Base-by-base conservation (phyloP, 1,140 invertebrate genomes). In the Archegozetes longisetosus region DNA sequence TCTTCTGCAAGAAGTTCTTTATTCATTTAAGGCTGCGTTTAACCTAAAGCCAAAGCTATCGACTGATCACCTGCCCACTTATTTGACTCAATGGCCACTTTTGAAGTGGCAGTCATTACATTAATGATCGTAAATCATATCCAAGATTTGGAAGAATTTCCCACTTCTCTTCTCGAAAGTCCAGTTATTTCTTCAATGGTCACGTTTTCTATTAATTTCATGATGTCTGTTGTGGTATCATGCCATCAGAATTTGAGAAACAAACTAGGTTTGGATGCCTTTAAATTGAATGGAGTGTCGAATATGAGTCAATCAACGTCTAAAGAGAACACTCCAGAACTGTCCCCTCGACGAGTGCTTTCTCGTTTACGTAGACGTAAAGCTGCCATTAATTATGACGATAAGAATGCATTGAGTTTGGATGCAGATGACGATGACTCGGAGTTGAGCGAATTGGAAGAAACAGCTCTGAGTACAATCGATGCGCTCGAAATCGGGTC, bases 401-500 rank as follows among this genome's bases (percentile, higher is more conserved):
- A 60, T 25, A 48, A 29, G 23, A 51, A 60, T 22, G 24, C 22
- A 46, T 20, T 24, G 40, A 23, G 28, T 20, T 14, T 53, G 2
- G 46, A 55, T 55, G 28, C 40, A 12, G 32, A 26, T 48, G 58
- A 60, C 23, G 58, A 60, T 27, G 58, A 60, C 48, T 50, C 47
- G 17, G 57, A 58, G n/a, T 22, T 58, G 27, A 58, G 49, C 32
- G 57, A 58, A 32, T n/a, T 51, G 13, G 57, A 58, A 22, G 57
- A 58, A 29, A 58, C 57, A 12, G 57, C 57, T 51, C 32, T 62
- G 48, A 62, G 61, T 53, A 62, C 61, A 20, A 58, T 62, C 9
- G 61, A 62, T 62, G 61, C 55, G 3, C 55, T 62, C 9, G 61
- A 62, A 32, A 62, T 62, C 22, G 29, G 46, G 13, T 55, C 53